Conservation (phyloP, 2,888 invertebrate species). For the Patella caerulea region DNA sequence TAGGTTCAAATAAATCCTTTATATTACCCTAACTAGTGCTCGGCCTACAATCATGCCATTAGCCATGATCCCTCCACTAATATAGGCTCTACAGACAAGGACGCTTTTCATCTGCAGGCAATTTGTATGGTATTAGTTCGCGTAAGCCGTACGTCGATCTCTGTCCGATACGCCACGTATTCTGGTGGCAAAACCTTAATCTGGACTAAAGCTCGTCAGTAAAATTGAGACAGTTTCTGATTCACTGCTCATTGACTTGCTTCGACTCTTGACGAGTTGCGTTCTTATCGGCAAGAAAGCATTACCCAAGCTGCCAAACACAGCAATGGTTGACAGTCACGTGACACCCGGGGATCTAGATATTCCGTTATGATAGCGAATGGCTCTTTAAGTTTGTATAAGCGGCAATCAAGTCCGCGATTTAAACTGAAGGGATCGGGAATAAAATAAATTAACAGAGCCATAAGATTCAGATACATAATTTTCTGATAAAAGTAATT, state of each 20-base stretch:
- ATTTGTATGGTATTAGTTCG: conserved; percentile 53
- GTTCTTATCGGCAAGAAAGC: background rate
- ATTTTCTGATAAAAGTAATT: conserved; percentile 12
- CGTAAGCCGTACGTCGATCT: conserved; percentile 30
- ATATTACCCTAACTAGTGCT: background rate
- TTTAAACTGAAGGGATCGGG: background rate
- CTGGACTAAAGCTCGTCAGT: conserved; percentile 40
- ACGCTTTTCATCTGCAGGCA: conserved; percentile 46
- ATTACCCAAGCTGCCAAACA: conserved; percentile 2
- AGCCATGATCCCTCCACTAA: background rate
- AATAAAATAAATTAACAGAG: conserved; percentile 10
- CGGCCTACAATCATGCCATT: background rate
- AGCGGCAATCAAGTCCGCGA: background rate
- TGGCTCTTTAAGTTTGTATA: conserved; percentile 6
- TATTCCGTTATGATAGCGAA: background rate
- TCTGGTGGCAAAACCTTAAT: conserved; percentile 29
- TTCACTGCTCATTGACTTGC: conserved; percentile 57
- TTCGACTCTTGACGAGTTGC: conserved; percentile 42
- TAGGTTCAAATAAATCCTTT: background rate
- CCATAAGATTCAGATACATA: conserved; percentile 1
- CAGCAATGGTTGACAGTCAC: background rate
- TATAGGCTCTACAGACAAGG: background rate
- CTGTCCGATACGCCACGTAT: background rate
- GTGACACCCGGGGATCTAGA: background rate
- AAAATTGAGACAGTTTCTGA: conserved; percentile 54